Evolutionary conservation across 1,140 invertebrate species (phyloP).

Genomic region (Dreissena polymorpha): DNA sequence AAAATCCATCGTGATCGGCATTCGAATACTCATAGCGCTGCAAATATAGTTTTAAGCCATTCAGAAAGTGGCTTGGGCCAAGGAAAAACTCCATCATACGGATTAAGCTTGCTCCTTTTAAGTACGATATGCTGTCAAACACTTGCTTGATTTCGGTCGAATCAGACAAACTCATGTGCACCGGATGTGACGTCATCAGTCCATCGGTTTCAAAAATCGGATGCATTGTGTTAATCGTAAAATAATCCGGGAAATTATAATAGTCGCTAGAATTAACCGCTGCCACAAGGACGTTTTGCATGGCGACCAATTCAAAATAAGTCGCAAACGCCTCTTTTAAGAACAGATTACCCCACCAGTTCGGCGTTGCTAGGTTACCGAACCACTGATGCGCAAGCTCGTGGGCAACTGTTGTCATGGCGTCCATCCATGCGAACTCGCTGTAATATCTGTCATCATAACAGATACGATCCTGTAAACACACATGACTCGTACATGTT

Average conservation of each 20-base stretch:
- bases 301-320: slow-evolving; percentile 86
- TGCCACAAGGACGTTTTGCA: slow-evolving; percentile 86
- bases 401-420: slow-evolving; percentile 67
- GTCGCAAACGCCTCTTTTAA: slow-evolving; percentile 93
- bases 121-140: slow-evolving; percentile 95
- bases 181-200: slow-evolving; percentile 88
- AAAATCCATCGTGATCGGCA: slow-evolving; percentile 56
- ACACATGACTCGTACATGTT: too few species aligned
- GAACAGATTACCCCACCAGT: slow-evolving; percentile 93
- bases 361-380: slow-evolving; percentile 93
- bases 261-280: slow-evolving; percentile 80
- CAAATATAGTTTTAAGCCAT: slow-evolving; percentile 37
- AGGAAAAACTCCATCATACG: slow-evolving; percentile 31
- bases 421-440: not conserved
- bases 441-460: slow-evolving; percentile 27
- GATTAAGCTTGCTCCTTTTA: slow-evolving; percentile 84
- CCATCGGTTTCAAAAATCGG: slow-evolving; percentile 56
- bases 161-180: slow-evolving; percentile 85
- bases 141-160: slow-evolving; percentile 91
- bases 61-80: slow-evolving; percentile 6
- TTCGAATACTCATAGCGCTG: slow-evolving; percentile 37
- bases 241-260: slow-evolving; percentile 74
- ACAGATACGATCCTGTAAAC: slow-evolving; percentile 2
- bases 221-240: slow-evolving; percentile 50
- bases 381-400: slow-evolving; percentile 87